Evolutionary conservation across 2,888 invertebrate species (phyloP).

Genomic region (Cylloceria caligata): DNA sequence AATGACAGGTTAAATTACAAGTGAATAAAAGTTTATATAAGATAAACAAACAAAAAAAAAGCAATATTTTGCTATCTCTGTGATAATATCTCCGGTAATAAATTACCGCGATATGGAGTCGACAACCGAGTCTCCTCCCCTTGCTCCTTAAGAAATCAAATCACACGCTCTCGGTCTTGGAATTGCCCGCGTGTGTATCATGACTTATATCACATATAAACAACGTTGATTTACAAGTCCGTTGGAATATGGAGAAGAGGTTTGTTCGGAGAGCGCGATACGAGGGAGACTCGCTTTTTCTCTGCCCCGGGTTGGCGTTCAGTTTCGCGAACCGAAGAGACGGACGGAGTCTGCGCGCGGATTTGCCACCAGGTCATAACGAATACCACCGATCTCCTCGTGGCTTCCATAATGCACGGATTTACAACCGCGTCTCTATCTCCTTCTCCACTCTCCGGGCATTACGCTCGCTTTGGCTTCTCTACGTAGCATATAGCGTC

Average conservation of each 20-base stretch:
- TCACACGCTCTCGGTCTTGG: constrained; percentile 50
- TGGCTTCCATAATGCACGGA: constrained; percentile 77
- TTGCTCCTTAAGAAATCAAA: constrained; percentile 52
- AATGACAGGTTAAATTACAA: neutral
- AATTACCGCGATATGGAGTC: constrained; percentile 15
- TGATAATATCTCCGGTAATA: constrained; percentile 7
- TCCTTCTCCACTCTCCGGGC: constrained; percentile 23
- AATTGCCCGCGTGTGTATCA: constrained; percentile 15
- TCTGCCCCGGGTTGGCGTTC: neutral
- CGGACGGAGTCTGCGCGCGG: constrained; percentile 6
- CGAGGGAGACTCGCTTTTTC: constrained; percentile 13
- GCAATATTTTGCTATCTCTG: neutral
- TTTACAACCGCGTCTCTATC: constrained; percentile 74
- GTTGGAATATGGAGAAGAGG: constrained; percentile 12
- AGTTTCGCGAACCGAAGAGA: constrained; percentile 8
- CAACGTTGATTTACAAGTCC: constrained; percentile 60
- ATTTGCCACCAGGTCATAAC: constrained; percentile 53
- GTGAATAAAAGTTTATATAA: neutral
- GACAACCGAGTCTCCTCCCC: constrained; percentile 19
- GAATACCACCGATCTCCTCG: constrained; percentile 57
- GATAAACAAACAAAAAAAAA: neutral
- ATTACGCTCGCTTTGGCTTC: constrained; percentile 53
- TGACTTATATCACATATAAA: constrained; percentile 50
- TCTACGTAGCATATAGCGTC: neutral
- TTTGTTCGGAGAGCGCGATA: neutral